phyloP scores from a whole-genome alignment of 1,140 invertebrate genomes.

The Brachionus manjavacas region DNA sequence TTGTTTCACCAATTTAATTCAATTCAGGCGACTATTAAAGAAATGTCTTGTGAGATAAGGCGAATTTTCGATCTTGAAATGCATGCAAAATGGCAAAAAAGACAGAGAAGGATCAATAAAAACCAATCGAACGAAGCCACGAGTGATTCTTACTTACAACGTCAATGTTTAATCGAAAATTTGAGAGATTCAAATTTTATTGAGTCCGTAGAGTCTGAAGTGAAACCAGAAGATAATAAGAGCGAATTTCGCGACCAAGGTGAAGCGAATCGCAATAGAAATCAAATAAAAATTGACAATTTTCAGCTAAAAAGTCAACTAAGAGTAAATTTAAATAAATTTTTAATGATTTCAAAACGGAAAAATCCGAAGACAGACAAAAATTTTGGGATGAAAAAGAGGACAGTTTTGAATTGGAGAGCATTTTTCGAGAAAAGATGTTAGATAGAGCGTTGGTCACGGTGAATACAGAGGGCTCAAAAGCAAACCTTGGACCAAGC shows the following conservation, averaged over 20 bases:
- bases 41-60: background rate
- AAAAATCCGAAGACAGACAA: background rate
- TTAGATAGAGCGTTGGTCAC: background rate
- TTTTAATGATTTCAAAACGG: too few relatives aligned
- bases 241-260: background rate
- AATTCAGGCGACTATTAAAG: background rate
- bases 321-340: background rate
- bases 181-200: background rate
- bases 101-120: background rate
- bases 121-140: background rate
- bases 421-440: background rate
- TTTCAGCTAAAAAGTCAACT: background rate
- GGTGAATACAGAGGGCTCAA: background rate
- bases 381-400: background rate
- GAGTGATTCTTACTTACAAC: background rate
- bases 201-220: background rate
- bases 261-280: background rate
- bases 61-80: background rate
- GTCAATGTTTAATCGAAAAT: background rate
- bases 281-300: background rate
- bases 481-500: background rate
- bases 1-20: background rate
- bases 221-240: background rate
- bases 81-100: background rate
- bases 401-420: background rate